These are phyloP conservation scores for Strix aluco DNA, from an alignment of 2,113 vertebrate species.

Conservation along the genomic window DNA sequence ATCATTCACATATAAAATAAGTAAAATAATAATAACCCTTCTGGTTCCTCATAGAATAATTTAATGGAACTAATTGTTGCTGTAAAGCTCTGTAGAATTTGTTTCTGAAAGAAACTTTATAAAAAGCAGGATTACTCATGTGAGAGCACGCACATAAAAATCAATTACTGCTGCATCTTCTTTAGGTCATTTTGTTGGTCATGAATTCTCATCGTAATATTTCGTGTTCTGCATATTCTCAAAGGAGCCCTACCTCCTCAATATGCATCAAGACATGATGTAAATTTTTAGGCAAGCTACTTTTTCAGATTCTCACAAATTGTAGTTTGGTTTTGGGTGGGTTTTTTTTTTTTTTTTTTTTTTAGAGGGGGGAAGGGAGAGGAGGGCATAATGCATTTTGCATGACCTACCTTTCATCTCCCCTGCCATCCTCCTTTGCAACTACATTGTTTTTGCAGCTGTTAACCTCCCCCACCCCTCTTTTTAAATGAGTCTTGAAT, in stretches of 20 bases:
- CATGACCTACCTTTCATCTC: not conserved
- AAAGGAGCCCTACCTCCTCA: not conserved
- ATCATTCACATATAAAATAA: not conserved
- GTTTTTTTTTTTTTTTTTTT: not conserved
- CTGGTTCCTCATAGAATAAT: not conserved
- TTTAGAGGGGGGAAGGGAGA: not conserved
- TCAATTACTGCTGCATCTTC: not conserved
- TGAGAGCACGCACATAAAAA: not conserved
- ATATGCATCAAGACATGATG: not conserved
- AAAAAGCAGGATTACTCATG: not conserved
- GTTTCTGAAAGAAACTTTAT: not conserved
- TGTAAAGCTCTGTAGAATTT: not conserved
- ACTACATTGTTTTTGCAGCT: not conserved
- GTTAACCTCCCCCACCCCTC: not conserved
- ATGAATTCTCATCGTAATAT: not conserved
- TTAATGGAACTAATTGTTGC: not conserved
- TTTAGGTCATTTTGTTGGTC: not conserved
- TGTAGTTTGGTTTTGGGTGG: not conserved
- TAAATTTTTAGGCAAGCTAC: not conserved
- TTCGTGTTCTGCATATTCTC: not conserved
- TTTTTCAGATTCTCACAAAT: not conserved
- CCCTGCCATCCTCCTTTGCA: not conserved
- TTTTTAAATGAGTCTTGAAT: not conserved
- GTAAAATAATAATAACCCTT: not conserved
- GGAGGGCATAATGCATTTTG: not conserved